phyloP scores from a whole-genome alignment of 1,140 invertebrate genomes.

The Nephotettix cincticeps region DNA sequence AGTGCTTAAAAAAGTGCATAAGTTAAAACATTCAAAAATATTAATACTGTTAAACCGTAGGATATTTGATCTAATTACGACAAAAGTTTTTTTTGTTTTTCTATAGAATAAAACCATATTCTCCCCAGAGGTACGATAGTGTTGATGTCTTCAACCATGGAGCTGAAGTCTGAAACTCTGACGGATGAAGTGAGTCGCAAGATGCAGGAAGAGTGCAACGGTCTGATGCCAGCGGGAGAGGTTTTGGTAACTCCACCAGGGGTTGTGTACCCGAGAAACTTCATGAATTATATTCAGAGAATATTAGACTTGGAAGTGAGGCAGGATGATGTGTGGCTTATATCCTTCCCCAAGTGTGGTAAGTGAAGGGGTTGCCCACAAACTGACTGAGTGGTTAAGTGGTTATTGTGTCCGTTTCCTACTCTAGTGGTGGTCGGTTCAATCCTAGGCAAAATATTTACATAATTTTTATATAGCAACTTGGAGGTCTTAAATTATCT shows the following conservation, averaged over 20 bases:
- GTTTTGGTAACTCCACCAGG: not conserved
- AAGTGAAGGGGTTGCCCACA: too few relatives aligned
- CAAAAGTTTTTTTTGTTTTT: too few relatives aligned
- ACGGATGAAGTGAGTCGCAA: not conserved
- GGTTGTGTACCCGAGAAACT: not conserved
- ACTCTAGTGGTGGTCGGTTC: not conserved
- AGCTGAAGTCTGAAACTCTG: not conserved
- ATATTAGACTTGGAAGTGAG: conserved; percentile 35
- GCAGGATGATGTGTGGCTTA: conserved; percentile 42
- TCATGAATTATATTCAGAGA: not conserved
- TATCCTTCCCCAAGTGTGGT: conserved; percentile 47
- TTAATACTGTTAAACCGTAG: too few relatives aligned
- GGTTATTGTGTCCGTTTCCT: not conserved
- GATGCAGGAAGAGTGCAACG: not conserved
- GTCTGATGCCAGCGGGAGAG: conserved; percentile 18
- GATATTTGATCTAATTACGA: too few relatives aligned
- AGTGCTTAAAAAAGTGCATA: too few relatives aligned
- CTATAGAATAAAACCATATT: too few relatives aligned
- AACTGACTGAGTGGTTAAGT: too few relatives aligned
- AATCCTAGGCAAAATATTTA: too few relatives aligned
- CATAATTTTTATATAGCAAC: not conserved
- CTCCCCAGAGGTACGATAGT: too few relatives aligned
- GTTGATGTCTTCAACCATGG: not conserved
- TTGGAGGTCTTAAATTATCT: not conserved
- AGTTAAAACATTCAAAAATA: too few relatives aligned